Evolutionary conservation across 2,797 vertebrate genomes (phyloP).

Genomic region (Diplodus puntazzo): DNA sequence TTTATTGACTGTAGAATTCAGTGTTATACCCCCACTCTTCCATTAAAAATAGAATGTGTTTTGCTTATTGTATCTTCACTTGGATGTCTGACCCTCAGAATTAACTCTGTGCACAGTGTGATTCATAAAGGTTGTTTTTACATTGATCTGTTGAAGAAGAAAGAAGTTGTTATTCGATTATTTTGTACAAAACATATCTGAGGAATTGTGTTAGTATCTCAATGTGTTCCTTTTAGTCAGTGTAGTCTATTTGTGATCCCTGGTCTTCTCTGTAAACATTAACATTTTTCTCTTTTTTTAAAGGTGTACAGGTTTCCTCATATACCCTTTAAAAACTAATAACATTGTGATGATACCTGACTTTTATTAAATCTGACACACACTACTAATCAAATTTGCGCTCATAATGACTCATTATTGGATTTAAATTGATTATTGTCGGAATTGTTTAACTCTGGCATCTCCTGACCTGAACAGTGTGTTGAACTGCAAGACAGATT

Average conservation of each 20-base stretch:
- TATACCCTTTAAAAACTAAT: not conserved
- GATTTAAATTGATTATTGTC: not conserved
- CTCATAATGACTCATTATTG: conserved; percentile 2
- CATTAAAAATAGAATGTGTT: not conserved
- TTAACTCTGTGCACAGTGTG: not conserved
- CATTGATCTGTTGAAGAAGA: not conserved
- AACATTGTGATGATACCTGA: not conserved
- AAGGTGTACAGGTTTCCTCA: not conserved
- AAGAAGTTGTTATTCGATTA: not conserved
- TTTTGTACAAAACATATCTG: not conserved
- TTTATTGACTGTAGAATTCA: too few relatives aligned
- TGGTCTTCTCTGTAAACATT: not conserved
- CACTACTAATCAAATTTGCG: conserved; percentile 10
- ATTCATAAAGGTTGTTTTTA: not conserved
- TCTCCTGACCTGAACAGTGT: not conserved
- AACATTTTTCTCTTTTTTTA: not conserved
- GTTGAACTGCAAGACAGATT: not conserved
- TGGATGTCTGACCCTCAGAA: not conserved
- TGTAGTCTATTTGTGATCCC: not conserved
- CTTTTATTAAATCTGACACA: conserved; percentile 32
- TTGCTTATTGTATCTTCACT: not conserved
- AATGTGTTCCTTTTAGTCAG: not conserved
- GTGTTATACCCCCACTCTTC: too few relatives aligned
- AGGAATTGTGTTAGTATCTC: not conserved
- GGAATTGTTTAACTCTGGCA: not conserved